Percentiles rank a stretch among this genome's conserved stretches.
Conservation (phyloP, 2,113 vertebrate species). For the Clupea harengus region DNA sequence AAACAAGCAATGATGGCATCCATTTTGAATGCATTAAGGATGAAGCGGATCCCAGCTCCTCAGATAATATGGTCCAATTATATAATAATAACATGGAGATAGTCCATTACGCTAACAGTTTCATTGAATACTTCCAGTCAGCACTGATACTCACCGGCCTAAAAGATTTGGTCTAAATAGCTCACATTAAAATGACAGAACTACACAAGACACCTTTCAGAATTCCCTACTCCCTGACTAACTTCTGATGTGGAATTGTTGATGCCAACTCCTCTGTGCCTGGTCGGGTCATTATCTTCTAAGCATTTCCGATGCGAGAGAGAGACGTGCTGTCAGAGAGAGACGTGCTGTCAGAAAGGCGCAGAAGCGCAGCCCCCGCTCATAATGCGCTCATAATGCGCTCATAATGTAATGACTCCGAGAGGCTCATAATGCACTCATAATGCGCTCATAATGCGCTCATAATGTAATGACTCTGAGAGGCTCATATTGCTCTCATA, state of each 20-base stretch:
- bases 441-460: no score
- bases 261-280: neutral
- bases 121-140: neutral
- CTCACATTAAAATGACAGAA: conserved; percentile 6
- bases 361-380: neutral
- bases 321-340: neutral
- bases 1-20: conserved; percentile 18
- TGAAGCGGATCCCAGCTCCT: neutral
- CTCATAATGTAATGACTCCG: neutral
- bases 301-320: neutral
- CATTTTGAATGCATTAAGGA: conserved; percentile 17
- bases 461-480: no score
- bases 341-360: neutral
- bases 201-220: neutral
- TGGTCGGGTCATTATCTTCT: neutral
- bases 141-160: neutral
- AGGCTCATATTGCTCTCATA: no score
- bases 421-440: no score
- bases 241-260: neutral
- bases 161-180: neutral
- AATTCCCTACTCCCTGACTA: neutral
- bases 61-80: neutral
- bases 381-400: neutral
- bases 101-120: conserved; percentile 3
- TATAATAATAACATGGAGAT: conserved; percentile 4